Evolutionary conservation across 2,888 invertebrate species (phyloP), one percentile per base, ranked within the genome.

Genomic region (Scaptomyza caliginosa): DNA sequence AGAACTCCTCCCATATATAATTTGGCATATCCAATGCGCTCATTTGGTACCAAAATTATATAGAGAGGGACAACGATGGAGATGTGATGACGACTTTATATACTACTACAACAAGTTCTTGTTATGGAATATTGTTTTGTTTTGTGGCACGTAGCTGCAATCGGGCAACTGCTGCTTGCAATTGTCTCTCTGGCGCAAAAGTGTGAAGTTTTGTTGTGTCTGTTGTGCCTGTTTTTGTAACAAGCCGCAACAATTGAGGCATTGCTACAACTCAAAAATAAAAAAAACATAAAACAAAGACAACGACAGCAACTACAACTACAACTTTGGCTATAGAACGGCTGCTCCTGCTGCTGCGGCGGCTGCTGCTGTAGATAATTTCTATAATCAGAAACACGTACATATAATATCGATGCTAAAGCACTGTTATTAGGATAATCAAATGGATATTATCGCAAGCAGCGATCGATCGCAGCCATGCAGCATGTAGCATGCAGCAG

Each of bases 371-470:
- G 38, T 48, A 59, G 75, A 79, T 91, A 91, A 91, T 91, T 90
- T 90, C 90, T 91, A 91, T 91, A 91, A 91, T 91, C 91, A 91
- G 90, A 77, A 86, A 89, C 91, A 91, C 91, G 91, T 91, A 90
- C 91, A 90, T 90, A 90, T 90, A 90, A 91, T 91, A 91, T 90
- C 83, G 88, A 66, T 68, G 85, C 88, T 88, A 90, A 91, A 91
- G 86, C 89, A 89, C 91, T 91, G 89, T 91, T 91, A 91, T 91
- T 91, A 91, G 88, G 88, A 89, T 91, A 91, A 91, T 91, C 91
- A 91, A 91, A 91, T 91, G 90, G 89, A 89, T 90, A 90, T 91
- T 90, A 90, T 90, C 91, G 84, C 88, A 79, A 80, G 79, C 86
- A 74, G 84, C 86, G 87, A 90, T 90, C 87, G 74, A 65, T 63